Conservation (phyloP, 2,113 vertebrate species). For the Acanthochromis polyacanthus region DNA sequence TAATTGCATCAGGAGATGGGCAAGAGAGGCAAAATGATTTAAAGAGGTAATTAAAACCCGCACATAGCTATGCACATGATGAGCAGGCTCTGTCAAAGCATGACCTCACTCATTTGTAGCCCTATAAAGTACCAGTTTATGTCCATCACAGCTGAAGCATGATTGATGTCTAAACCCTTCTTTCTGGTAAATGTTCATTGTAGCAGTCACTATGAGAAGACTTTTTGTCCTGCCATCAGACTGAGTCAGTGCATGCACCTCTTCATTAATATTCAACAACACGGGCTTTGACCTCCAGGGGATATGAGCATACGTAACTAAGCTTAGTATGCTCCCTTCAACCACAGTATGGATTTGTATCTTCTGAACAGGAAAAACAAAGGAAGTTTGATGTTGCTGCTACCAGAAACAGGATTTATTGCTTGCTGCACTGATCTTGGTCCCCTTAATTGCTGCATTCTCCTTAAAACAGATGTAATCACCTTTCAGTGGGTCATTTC, state of each 20-base stretch:
- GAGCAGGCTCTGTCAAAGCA: constrained; percentile 20
- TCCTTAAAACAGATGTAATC: too few relatives aligned
- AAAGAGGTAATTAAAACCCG: constrained; percentile 49
- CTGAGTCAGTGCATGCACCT: background rate
- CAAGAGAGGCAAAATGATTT: constrained; percentile 24
- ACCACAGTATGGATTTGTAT: constrained; percentile 27
- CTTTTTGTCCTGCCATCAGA: background rate
- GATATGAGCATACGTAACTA: constrained; percentile 9
- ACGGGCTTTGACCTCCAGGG: constrained; percentile 4
- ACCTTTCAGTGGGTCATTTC: background rate
- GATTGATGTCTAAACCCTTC: constrained; percentile 1
- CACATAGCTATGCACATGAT: constrained; percentile 7
- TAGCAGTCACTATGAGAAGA: background rate
- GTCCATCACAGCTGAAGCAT: constrained; percentile 24
- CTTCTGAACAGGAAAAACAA: constrained; percentile 1
- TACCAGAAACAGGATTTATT: background rate
- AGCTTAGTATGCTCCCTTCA: constrained; percentile 20
- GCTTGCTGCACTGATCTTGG: background rate
- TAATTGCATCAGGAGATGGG: background rate
- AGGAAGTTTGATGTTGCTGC: background rate
- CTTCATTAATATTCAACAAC: constrained; percentile 38
- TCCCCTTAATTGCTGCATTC: background rate
- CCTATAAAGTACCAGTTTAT: background rate
- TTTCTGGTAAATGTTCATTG: background rate
- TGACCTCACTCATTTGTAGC: constrained; percentile 9